Base-by-base conservation (phyloP, 30 jellyfish, hydroid and myxozoan genomes). In the Cassiopea xamachana region DNA sequence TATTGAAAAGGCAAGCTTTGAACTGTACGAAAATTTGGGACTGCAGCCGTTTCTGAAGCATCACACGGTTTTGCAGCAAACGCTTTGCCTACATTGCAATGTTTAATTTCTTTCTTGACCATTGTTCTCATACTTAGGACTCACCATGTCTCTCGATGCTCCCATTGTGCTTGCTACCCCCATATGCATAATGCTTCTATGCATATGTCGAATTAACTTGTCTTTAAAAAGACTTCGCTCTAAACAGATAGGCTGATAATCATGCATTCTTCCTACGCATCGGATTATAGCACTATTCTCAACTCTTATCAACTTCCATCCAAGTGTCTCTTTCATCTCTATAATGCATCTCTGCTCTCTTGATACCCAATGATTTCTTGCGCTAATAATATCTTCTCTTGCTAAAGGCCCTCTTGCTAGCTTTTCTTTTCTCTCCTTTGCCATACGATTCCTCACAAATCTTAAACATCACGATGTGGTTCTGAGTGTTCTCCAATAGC, bases 401-500 rank as follows among this genome's bases (percentile, higher is more conserved):
- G 64, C 9, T 51, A 51, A 51, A 51, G 9, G 9, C 64, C 9
- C 4, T 51, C 17, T 86, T 59, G 93, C 69, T 50, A 55, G 74
- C 69, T 61, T 81, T 69, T 81, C 82, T 69, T 81, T 69, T 61
- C 81, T 81, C 90, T 81, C 47, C 80, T 81, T 69, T 60, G 81
- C 67, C 67, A 80, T 50, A 67, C 82, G 19, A 80, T 80, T 55
- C 45, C 10, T 80, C 67, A 80, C 10, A 67, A 80, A 80, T 80
- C 89, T 80, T 77, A 80, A 45, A 60, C 89, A 80, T 81, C 89
- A 80, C 13, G 81, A 27, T 80, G 89, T 80, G 80, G 80, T 45
- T 80, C 81, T 80, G 46, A 80, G 80, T 80, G 89, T 80, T 80
- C 89, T 80, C 89, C 81, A 80, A 67, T 80, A 80, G 78, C 80